Conservation (phyloP, 2,888 invertebrate genomes). For the Cantharis nigra region DNA sequence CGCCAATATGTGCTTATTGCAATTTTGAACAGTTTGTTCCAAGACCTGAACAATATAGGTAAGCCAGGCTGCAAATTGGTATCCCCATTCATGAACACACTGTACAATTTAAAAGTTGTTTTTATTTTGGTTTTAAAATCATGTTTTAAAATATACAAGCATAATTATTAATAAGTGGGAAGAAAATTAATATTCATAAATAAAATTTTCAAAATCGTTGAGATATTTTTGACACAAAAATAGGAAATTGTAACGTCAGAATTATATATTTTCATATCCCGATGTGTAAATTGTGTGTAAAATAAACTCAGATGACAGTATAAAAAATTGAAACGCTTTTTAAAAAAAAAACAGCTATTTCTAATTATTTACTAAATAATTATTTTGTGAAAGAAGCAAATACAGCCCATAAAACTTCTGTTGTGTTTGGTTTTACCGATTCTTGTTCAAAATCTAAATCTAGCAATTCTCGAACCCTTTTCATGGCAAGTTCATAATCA, state of each 20-base stretch:
- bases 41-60: neutral
- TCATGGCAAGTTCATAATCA: conserved; percentile 97
- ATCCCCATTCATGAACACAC: neutral
- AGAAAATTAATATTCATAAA: neutral
- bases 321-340: neutral
- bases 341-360: neutral
- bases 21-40: neutral
- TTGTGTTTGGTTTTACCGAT: conserved; percentile 86
- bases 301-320: neutral
- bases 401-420: conserved; percentile 98
- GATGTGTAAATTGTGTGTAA: neutral
- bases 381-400: conserved; percentile 98
- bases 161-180: neutral
- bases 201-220: neutral
- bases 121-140: neutral
- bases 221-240: neutral
- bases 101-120: neutral
- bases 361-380: conserved; percentile 44
- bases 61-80: neutral
- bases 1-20: neutral
- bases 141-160: neutral
- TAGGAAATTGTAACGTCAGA: neutral
- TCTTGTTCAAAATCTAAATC: conserved; percentile 98
- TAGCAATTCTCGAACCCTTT: conserved; percentile 91
- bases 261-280: neutral